Base-by-base conservation (phyloP, 2,888 invertebrate species). In the Drosophila neoperkinsi region DNA sequence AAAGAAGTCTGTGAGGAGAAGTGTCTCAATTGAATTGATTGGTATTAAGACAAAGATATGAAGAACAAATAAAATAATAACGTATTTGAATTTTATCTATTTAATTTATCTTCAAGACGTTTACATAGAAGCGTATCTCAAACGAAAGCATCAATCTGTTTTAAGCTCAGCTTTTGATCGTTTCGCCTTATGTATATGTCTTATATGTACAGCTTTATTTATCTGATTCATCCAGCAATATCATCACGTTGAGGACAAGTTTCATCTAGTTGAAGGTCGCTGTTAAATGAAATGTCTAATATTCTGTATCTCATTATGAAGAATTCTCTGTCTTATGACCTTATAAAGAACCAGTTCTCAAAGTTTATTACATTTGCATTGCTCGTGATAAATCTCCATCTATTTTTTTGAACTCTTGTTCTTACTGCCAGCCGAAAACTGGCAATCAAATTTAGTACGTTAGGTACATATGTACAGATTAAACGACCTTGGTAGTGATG, bases 1-100 rank as follows among this genome's bases (percentile, higher is more conserved):
- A 58, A 71, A 33, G 34, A 71, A 6, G n/a, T 25, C 13, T 91
- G 91, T 51, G 82, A 90, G 34, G 28, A 56, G 1, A 70, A 46
- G 30, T 91, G 91, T 28, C 56, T 81, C 56, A 65, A 69, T 51
- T 78, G 62, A 69, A 70, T 50, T 9, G 5, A 41, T 7, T 18
- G 46, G 4, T 21, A 21, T 21, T 46, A 13, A 46, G 46, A 7
- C 7, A 4, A 46, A 1, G 2, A 2, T 21, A 13, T 21, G 21
- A 21, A 21, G 21, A 21, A 21, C 21, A 21, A 21, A 21, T 21
- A 21, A 18, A 4, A 25, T 7, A 9, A 28, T 9, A 50, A 18
- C 28, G 0, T 50, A 4, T 18, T 10, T 18, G 10, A 28, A 16
- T 50, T 28, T 18, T 10, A 3, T 50, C 18, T 30, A 21, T 5